A percentile compares a stretch with the other conserved stretches of the same genome.
Evolutionary conservation across 1,140 invertebrate species (phyloP).

Genomic region (Oncopodura yosiiana): DNA sequence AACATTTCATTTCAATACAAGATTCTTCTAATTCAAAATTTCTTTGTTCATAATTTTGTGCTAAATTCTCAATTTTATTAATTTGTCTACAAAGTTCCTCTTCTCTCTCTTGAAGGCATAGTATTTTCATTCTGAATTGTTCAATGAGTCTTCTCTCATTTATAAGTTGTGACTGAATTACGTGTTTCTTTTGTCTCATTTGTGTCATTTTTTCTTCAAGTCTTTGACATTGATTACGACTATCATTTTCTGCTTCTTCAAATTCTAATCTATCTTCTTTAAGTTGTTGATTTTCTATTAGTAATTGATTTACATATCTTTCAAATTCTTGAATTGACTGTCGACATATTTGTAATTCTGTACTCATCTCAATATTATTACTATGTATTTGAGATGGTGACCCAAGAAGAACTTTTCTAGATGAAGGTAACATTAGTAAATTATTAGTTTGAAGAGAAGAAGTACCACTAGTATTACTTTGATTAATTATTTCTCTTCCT

Average conservation of each 20-base stretch:
- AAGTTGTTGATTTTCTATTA: slow-evolving; percentile 49
- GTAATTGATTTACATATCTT: slow-evolving; percentile 43
- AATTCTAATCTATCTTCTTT: slow-evolving; percentile 57
- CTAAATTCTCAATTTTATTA: slow-evolving; percentile 30
- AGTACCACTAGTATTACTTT: not conserved
- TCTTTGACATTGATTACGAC: slow-evolving; percentile 52
- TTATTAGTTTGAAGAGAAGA: too few relatives aligned
- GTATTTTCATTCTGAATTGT: slow-evolving; percentile 26
- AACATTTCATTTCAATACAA: slow-evolving; percentile 49
- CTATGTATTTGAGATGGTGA: not conserved
- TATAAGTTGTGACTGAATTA: slow-evolving; percentile 24
- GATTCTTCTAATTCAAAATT: slow-evolving; percentile 48
- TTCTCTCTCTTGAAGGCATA: slow-evolving; percentile 27
- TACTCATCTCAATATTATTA: slow-evolving; percentile 12
- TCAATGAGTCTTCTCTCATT: slow-evolving; percentile 30
- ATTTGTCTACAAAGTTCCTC: slow-evolving; percentile 32
- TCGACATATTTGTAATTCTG: slow-evolving; percentile 30
- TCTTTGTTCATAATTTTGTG: slow-evolving; percentile 47
- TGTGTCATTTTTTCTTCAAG: slow-evolving; percentile 37
- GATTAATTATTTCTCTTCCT: not conserved
- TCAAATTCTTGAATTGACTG: slow-evolving; percentile 33
- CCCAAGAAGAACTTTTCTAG: not conserved
- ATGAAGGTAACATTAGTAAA: too few relatives aligned
- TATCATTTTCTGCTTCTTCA: slow-evolving; percentile 59
- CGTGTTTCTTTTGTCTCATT: slow-evolving; percentile 35